phyloP scores from a whole-genome alignment of 1,140 invertebrate genomes.

The Forficula auricularia region DNA sequence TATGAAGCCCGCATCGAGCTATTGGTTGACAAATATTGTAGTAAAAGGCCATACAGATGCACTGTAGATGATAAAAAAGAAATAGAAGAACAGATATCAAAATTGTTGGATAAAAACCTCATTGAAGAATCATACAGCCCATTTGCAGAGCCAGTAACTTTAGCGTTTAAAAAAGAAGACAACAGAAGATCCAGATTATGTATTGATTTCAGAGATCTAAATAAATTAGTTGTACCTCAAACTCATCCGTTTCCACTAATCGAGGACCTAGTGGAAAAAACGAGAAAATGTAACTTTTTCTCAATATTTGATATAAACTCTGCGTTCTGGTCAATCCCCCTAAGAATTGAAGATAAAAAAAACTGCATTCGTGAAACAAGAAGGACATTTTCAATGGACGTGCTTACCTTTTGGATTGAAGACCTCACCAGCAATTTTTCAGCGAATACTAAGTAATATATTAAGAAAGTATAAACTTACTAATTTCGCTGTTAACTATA shows the following conservation, averaged over 20 bases:
- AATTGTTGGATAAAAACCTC: constrained; percentile 20
- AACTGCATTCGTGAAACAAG: constrained; percentile 23
- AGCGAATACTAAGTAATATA: constrained; percentile 21
- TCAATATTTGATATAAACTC: constrained; percentile 23
- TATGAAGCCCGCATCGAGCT: constrained; percentile 22
- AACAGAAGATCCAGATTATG: constrained; percentile 20
- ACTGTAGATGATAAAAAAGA: constrained; percentile 21
- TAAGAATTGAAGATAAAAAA: constrained; percentile 21
- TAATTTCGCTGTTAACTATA: constrained; percentile 29
- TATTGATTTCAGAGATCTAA: constrained; percentile 22
- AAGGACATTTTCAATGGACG: constrained; percentile 22
- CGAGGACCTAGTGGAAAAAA: constrained; percentile 20
- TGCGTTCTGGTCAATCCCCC: constrained; percentile 25
- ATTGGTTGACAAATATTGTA: constrained; percentile 21
- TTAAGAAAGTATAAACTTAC: constrained; percentile 26
- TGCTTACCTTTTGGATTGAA: constrained; percentile 21
- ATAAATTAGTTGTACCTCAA: constrained; percentile 23
- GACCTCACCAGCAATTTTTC: constrained; percentile 26
- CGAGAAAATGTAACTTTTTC: constrained; percentile 21
- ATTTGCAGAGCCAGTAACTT: constrained; percentile 22
- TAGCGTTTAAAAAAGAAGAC: constrained; percentile 23
- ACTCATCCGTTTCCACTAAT: constrained; percentile 23
- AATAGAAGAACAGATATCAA: constrained; percentile 21
- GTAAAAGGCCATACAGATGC: constrained; percentile 22
- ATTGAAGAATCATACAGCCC: constrained; percentile 24